Percentiles rank a stretch among this genome's conserved stretches.
These are phyloP conservation scores for Denticeps clupeoides DNA, from an alignment of 2,797 vertebrate genomes.

Conservation along the genomic window DNA sequence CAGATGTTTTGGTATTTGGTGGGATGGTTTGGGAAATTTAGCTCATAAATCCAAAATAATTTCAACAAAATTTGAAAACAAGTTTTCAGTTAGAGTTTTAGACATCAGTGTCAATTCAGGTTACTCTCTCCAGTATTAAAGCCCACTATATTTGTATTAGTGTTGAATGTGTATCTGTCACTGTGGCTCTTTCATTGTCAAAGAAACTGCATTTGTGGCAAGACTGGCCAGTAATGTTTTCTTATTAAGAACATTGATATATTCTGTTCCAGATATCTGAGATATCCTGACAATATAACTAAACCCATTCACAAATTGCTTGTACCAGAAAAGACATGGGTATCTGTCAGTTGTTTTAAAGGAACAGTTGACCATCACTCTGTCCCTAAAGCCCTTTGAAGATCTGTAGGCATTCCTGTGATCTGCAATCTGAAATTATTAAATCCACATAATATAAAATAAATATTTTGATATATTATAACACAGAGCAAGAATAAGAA, in stretches of 20 bases:
- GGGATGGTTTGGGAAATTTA: too few relatives aligned
- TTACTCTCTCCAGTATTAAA: too few relatives aligned
- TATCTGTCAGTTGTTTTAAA: not conserved
- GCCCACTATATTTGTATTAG: too few relatives aligned
- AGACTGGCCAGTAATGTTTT: not conserved
- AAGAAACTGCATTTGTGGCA: not conserved
- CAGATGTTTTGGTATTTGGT: too few relatives aligned
- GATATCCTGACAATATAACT: not conserved
- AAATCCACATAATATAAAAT: too few relatives aligned
- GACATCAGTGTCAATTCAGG: too few relatives aligned
- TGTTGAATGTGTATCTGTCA: constrained; percentile 16
- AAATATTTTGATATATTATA: too few relatives aligned
- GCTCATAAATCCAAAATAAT: too few relatives aligned
- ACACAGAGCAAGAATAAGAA: too few relatives aligned
- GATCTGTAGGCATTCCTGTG: not conserved
- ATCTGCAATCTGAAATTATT: not conserved
- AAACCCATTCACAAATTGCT: not conserved
- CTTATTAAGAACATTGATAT: not conserved
- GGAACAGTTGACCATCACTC: not conserved
- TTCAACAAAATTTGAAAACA: too few relatives aligned
- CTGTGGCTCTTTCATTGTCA: not conserved
- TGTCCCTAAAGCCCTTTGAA: not conserved
- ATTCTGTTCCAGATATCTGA: not conserved
- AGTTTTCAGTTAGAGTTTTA: too few relatives aligned
- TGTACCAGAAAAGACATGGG: constrained; percentile 3